phyloP scores from a whole-genome alignment of 1,140 invertebrate genomes.

The Heliconius eleuchia region DNA sequence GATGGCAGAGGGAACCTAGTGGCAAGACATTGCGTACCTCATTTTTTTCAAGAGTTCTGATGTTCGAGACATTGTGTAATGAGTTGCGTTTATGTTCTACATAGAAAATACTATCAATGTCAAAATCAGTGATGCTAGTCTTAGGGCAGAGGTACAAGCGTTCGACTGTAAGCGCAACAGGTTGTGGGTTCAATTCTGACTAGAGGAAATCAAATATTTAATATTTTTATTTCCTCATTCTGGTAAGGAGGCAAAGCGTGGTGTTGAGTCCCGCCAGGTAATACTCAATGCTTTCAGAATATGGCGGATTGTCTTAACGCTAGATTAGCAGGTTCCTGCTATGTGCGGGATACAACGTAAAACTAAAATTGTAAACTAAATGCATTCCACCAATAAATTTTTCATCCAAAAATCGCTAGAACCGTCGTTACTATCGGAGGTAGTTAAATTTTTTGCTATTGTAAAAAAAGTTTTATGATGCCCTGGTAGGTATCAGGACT shows the following conservation, averaged over 20 bases:
- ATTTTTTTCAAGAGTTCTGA: too few species aligned
- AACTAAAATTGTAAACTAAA: conserved; percentile 4
- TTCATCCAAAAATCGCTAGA: conserved; percentile 33
- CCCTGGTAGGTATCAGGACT: conserved; percentile 30
- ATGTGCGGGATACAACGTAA: not conserved
- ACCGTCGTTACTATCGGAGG: conserved; percentile 39
- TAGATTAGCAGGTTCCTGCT: not conserved
- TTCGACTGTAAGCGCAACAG: too few species aligned
- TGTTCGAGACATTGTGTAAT: too few species aligned
- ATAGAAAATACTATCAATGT: too few species aligned
- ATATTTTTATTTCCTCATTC: not conserved
- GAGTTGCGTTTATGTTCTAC: too few species aligned
- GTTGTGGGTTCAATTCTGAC: not conserved
- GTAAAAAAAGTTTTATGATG: conserved; percentile 41
- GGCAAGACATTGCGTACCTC: too few species aligned
- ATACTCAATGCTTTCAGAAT: not conserved
- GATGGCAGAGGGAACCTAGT: too few species aligned
- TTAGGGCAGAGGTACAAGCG: too few species aligned
- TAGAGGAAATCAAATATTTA: too few species aligned
- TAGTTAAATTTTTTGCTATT: conserved; percentile 35
- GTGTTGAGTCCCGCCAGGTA: not conserved
- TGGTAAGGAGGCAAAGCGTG: not conserved
- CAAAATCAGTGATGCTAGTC: too few species aligned
- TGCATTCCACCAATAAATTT: conserved; percentile 39
- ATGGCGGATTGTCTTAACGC: not conserved